Percentiles rank a stretch among this genome's conserved stretches.
Evolutionary conservation across 2,888 invertebrate species (phyloP).

Genomic region (Physocephala rufipes): DNA sequence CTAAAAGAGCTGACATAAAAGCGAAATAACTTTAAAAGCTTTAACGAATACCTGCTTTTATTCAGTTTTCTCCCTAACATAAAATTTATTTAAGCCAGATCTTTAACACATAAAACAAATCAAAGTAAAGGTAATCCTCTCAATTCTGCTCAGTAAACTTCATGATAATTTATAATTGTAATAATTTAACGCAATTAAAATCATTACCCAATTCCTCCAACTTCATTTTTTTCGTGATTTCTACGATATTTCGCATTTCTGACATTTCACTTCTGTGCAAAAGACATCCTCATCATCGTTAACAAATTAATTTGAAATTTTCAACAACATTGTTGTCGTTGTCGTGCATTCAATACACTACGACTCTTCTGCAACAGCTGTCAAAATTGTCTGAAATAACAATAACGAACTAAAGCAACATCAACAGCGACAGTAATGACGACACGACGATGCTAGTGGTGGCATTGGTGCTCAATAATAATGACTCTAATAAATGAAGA

Average conservation of each 20-base stretch:
- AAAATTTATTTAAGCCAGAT: too few species aligned
- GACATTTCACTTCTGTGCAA: too few species aligned
- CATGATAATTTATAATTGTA: not conserved
- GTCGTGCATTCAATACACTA: constrained; percentile 29
- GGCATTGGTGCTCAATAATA: constrained; percentile 33
- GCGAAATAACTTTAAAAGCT: too few species aligned
- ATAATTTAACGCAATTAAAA: not conserved
- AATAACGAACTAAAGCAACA: constrained; percentile 25
- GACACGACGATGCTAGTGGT: constrained; percentile 19
- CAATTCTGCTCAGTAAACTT: not conserved
- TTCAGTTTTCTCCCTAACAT: too few species aligned
- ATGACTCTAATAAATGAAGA: constrained; percentile 9
- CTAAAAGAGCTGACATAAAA: too few species aligned
- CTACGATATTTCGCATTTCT: too few species aligned
- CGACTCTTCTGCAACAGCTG: not conserved
- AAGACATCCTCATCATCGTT: not conserved
- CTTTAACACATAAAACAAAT: too few species aligned
- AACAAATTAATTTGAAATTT: constrained; percentile 21
- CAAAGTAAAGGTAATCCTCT: too few species aligned
- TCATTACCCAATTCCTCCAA: not conserved
- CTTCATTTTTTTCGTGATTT: not conserved
- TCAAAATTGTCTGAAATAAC: too few species aligned
- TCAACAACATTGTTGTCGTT: constrained; percentile 34
- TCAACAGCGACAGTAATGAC: not conserved
- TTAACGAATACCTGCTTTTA: too few species aligned